These are phyloP conservation scores for Pristionchus japonicus DNA, from an alignment of 2,888 invertebrate species.

Conservation along the genomic window DNA sequence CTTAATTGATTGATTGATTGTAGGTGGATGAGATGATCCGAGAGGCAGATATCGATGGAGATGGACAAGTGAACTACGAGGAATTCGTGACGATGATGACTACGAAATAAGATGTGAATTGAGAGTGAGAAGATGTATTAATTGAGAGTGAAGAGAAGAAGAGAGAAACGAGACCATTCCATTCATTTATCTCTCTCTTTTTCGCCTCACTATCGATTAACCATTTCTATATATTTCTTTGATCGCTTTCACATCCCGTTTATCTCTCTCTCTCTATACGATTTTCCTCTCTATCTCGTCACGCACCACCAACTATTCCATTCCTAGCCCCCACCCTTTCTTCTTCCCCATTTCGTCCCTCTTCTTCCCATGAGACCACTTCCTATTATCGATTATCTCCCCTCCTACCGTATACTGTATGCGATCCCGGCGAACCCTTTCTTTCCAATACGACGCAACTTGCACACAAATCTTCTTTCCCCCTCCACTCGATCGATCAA, in stretches of 20 bases:
- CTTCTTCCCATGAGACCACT: neutral
- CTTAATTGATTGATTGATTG: constrained; percentile 75
- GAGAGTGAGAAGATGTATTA: neutral
- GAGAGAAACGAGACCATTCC: neutral
- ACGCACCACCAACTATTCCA: neutral
- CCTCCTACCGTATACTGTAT: neutral
- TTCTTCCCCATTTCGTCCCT: neutral
- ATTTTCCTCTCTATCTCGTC: constrained; percentile 25
- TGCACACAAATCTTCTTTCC: neutral
- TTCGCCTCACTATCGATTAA: constrained; percentile 15
- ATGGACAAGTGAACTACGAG: constrained; percentile 95
- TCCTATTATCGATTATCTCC: neutral
- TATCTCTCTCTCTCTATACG: neutral
- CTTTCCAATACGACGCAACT: neutral
- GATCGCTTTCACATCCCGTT: constrained; percentile 28
- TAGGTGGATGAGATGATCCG: constrained; percentile 97
- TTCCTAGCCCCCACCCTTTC: neutral
- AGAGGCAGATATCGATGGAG: constrained; percentile 98
- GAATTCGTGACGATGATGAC: constrained; percentile 75
- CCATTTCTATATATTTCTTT: constrained; percentile 30
- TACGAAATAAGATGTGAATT: constrained; percentile 65
- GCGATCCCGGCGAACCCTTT: constrained; percentile 21
- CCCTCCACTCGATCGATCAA: constrained; percentile 1
- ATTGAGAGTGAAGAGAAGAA: neutral
- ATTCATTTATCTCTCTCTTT: neutral